Percentiles rank a stretch among this genome's conserved stretches.
Evolutionary conservation across 2,888 invertebrate species (phyloP).

Genomic region (Laothoe populi): DNA sequence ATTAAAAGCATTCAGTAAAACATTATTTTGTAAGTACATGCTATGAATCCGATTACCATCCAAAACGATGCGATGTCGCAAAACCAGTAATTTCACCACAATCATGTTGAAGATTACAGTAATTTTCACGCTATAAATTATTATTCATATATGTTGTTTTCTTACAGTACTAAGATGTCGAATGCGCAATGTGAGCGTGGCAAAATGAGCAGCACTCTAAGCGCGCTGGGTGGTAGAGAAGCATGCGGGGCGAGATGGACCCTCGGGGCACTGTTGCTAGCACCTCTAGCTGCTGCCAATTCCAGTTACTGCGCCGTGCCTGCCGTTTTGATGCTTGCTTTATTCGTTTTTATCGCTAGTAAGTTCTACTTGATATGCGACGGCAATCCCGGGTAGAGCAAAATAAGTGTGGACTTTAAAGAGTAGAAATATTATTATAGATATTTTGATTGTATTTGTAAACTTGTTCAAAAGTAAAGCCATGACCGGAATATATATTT

Average conservation of each 20-base stretch:
- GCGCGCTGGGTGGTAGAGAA: constrained; percentile 64
- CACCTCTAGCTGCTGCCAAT: constrained; percentile 85
- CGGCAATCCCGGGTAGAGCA: neutral
- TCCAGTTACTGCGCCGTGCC: constrained; percentile 85
- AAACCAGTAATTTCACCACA: constrained; percentile 36
- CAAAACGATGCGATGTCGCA: neutral
- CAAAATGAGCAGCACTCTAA: constrained; percentile 60
- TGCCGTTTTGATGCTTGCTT: constrained; percentile 81
- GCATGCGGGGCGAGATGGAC: constrained; percentile 84
- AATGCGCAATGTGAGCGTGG: constrained; percentile 49
- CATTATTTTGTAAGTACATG: neutral
- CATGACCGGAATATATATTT: too few relatives aligned
- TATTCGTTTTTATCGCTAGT: constrained; percentile 83
- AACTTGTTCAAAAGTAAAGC: too few relatives aligned
- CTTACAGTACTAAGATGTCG: constrained; percentile 47
- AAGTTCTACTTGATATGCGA: constrained; percentile 46
- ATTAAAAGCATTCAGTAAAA: neutral
- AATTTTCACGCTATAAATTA: constrained; percentile 31
- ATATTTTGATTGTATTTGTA: too few relatives aligned
- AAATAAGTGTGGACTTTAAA: neutral
- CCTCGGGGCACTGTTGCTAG: constrained; percentile 83
- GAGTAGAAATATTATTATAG: neutral
- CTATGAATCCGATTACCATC: neutral
- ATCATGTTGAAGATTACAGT: constrained; percentile 35
- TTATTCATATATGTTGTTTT: neutral